Percentiles rank a stretch among this genome's conserved stretches.
Evolutionary conservation across 2,888 invertebrate species (phyloP).

Genomic region (Mongoloraphidia duomilia): DNA sequence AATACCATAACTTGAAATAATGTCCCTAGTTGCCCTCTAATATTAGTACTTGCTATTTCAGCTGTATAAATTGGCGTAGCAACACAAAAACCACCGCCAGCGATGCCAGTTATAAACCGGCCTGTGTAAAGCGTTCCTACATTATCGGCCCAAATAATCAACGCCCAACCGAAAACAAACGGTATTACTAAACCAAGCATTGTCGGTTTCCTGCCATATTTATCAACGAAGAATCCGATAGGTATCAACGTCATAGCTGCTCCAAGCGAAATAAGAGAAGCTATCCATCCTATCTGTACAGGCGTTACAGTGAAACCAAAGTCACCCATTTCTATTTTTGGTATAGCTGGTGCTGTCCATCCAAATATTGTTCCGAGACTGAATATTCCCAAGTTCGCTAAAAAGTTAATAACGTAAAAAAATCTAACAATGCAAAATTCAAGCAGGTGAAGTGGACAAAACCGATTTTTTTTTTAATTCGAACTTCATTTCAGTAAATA

Average conservation of each 20-base stretch:
- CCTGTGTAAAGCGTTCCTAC: conserved; percentile 44
- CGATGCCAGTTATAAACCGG: conserved; percentile 51
- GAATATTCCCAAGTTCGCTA: conserved; percentile 60
- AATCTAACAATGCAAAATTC: too few species aligned
- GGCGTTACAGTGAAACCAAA: conserved; percentile 39
- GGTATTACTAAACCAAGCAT: conserved; percentile 47
- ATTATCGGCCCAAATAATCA: conserved; percentile 48
- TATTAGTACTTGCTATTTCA: conserved; percentile 66
- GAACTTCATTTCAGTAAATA: too few species aligned
- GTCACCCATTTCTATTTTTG: conserved; percentile 28
- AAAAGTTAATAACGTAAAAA: conserved; percentile 8
- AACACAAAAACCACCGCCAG: conserved; percentile 63
- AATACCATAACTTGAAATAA: conserved; percentile 72
- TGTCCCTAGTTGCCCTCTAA: conserved; percentile 67
- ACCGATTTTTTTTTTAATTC: too few species aligned
- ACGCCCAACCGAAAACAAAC: conserved; percentile 52
- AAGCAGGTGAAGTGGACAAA: too few species aligned
- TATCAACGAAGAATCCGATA: conserved; percentile 50
- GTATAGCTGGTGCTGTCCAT: conserved; percentile 53
- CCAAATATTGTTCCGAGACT: conserved; percentile 57
- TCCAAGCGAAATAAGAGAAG: conserved; percentile 50
- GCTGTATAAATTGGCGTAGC: conserved; percentile 67
- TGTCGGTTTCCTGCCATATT: conserved; percentile 50
- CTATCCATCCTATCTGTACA: conserved; percentile 49
- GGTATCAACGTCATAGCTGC: conserved; percentile 55